These are phyloP conservation scores for Mythimna albipuncta DNA, from an alignment of 2,888 invertebrate genomes.

Conservation along the genomic window DNA sequence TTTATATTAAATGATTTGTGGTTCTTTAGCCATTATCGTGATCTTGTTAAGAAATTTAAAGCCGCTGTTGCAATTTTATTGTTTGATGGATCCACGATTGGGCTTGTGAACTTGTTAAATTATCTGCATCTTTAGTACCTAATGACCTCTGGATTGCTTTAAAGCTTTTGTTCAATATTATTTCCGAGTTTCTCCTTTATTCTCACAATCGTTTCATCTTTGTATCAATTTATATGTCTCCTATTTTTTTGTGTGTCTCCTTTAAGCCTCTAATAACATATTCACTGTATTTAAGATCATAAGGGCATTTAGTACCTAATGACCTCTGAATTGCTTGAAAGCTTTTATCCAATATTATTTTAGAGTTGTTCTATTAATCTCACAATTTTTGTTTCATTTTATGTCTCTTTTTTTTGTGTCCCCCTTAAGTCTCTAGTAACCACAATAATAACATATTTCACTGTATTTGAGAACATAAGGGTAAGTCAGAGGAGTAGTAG, in stretches of 20 bases:
- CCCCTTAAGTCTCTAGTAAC: no score
- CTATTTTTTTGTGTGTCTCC: not conserved
- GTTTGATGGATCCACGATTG: not conserved
- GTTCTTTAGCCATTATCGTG: not conserved
- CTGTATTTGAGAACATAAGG: not conserved
- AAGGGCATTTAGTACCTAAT: not conserved
- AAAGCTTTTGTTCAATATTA: no score
- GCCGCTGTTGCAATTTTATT: not conserved
- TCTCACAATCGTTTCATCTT: no score
- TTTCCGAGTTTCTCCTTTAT: no score
- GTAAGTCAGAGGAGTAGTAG: not conserved
- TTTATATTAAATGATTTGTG: not conserved
- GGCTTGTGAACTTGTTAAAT: not conserved
- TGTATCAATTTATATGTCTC: not conserved
- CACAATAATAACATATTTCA: not conserved
- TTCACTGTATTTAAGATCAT: no score
- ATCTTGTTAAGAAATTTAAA: not conserved
- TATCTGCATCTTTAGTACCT: not conserved
- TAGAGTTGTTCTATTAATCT: no score
- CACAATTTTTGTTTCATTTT: no score
- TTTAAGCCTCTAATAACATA: no score
- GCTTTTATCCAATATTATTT: no score
- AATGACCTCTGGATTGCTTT: not conserved
- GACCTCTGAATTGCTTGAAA: not conserved
- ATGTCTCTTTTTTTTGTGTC: no score